Evolutionary conservation across 2,113 vertebrate genomes (phyloP).

Genomic region (Progne subis): DNA sequence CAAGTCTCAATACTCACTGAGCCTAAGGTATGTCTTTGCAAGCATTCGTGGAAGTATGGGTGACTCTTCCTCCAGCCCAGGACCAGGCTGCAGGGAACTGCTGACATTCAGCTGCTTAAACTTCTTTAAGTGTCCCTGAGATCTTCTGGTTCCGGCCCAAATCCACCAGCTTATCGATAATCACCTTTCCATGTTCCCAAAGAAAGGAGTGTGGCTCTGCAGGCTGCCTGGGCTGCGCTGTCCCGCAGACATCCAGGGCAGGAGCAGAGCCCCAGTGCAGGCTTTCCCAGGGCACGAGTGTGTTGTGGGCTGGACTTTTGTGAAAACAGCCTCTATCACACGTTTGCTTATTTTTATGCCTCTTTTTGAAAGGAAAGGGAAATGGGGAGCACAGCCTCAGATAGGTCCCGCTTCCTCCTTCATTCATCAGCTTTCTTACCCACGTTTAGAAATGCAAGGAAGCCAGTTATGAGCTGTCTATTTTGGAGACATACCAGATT

Average conservation of each 20-base stretch:
- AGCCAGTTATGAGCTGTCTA: neutral
- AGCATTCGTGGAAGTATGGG: rapidly evolving
- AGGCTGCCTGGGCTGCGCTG: neutral
- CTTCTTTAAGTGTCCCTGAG: neutral
- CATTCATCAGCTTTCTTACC: neutral
- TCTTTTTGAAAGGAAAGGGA: neutral
- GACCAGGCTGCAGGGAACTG: neutral
- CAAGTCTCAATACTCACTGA: neutral
- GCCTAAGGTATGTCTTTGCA: neutral
- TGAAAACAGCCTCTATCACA: neutral
- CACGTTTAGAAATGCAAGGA: neutral
- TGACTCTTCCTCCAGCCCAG: neutral
- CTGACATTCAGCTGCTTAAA: neutral
- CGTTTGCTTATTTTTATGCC: neutral
- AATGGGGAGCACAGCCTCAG: neutral
- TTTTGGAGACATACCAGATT: neutral
- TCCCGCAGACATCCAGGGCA: neutral
- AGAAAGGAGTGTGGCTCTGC: rapidly evolving
- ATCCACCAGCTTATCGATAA: neutral
- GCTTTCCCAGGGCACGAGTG: neutral
- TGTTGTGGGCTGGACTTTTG: neutral
- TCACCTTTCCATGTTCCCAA: neutral
- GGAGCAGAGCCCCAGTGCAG: neutral
- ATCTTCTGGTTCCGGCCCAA: neutral
- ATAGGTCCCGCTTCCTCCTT: neutral